These are phyloP conservation scores for Diadema setosum DNA, from an alignment of 35 echinoderm and acorn worm species.

Conservation along the genomic window DNA sequence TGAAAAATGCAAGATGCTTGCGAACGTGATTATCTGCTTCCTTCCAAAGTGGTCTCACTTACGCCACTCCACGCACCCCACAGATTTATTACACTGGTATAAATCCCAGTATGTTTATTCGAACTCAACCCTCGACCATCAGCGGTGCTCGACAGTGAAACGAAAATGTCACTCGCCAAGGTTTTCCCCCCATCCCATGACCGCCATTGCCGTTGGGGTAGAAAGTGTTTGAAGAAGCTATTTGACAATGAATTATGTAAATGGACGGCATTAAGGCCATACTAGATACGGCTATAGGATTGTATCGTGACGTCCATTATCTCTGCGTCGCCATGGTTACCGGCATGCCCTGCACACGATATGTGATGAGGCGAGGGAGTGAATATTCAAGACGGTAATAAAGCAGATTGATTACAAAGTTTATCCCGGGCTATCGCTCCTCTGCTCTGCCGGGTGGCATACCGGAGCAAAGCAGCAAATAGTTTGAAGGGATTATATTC, in stretches of 20 bases:
- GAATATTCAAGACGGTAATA: neutral
- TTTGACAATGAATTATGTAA: slow-evolving; percentile 9
- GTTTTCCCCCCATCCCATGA: neutral
- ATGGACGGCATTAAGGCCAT: neutral
- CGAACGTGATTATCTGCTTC: no score
- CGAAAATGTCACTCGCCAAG: neutral
- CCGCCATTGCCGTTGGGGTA: neutral
- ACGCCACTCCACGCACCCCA: no score
- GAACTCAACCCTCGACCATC: neutral
- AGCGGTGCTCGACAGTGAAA: neutral
- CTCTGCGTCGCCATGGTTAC: neutral
- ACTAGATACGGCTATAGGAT: neutral
- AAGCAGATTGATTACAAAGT: neutral
- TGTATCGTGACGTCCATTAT: slow-evolving; percentile 14
- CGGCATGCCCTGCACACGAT: neutral
- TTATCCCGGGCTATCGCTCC: neutral
- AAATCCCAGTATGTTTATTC: slow-evolving; percentile 1
- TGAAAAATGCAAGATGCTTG: no score
- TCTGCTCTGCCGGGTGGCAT: neutral
- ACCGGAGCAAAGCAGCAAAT: neutral
- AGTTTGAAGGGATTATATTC: neutral
- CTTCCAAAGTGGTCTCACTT: no score
- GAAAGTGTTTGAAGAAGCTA: slow-evolving; percentile 11
- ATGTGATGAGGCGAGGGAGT: neutral
- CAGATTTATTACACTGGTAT: no score